Evolutionary conservation across 2,888 invertebrate genomes (phyloP).

Genomic region (Drosophila pseudotakahashii): DNA sequence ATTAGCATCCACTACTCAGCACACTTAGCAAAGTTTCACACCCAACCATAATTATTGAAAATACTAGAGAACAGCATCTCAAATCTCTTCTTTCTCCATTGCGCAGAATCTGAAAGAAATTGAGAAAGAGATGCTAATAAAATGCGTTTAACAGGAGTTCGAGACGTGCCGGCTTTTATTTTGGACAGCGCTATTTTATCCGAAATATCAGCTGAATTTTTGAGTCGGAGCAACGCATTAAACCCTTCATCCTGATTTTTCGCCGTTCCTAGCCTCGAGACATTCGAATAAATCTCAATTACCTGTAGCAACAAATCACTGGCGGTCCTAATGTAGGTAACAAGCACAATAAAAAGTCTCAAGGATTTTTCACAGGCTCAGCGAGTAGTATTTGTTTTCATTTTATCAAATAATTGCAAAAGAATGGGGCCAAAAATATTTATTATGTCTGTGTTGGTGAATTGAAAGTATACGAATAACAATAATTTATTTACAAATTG

Average conservation of each 20-base stretch:
- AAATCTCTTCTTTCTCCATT: slow-evolving; percentile 1
- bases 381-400: not conserved
- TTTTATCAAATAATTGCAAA: not conserved
- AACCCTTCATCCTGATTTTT: slow-evolving; percentile 16
- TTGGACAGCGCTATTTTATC: not conserved
- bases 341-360: slow-evolving; percentile 34
- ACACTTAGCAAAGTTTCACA: slow-evolving; percentile 19
- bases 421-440: not conserved
- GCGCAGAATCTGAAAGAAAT: slow-evolving; percentile 22
- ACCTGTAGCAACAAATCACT: slow-evolving; percentile 41
- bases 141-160: not conserved
- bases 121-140: slow-evolving; percentile 2
- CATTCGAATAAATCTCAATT: slow-evolving; percentile 50
- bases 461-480: not conserved
- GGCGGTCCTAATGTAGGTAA: slow-evolving; percentile 25
- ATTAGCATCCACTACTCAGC: too few relatives aligned
- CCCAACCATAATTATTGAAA: slow-evolving; percentile 23
- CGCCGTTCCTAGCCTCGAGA: not conserved
- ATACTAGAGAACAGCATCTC: slow-evolving; percentile 2
- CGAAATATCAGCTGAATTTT: slow-evolving; percentile 4
- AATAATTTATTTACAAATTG: not conserved
- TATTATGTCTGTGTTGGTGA: not conserved
- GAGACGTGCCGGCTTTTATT: slow-evolving; percentile 17
- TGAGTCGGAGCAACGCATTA: not conserved
- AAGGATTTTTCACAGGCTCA: slow-evolving; percentile 5